Evolutionary conservation across 2,113 vertebrate species (phyloP).

Genomic region (Notothenia coriiceps): DNA sequence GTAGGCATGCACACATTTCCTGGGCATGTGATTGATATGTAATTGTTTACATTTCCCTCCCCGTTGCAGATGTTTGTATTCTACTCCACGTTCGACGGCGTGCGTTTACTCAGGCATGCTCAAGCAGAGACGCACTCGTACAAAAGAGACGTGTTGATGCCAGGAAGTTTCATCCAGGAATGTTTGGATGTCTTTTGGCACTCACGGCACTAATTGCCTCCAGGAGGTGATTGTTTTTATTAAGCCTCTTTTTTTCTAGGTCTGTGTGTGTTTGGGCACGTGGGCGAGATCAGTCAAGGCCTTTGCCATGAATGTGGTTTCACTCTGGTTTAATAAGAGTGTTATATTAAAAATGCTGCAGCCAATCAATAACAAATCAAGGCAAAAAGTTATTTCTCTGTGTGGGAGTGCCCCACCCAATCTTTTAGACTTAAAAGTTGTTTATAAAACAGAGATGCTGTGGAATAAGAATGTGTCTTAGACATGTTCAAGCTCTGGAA

Average conservation of each 20-base stretch:
- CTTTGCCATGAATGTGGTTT: slow-evolving; percentile 56
- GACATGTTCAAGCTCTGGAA: slow-evolving; percentile 24
- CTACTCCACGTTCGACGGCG: slow-evolving; percentile 6
- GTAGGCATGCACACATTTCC: slow-evolving; percentile 62
- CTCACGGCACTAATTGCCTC: slow-evolving; percentile 37
- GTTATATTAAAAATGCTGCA: background rate
- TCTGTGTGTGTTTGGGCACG: slow-evolving; percentile 29
- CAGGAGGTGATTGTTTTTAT: slow-evolving; percentile 48
- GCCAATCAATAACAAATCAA: slow-evolving; percentile 49
- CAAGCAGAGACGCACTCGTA: slow-evolving; percentile 55
- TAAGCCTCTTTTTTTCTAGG: slow-evolving; percentile 39
- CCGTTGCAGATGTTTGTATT: slow-evolving; percentile 70
- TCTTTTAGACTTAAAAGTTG: slow-evolving; percentile 16
- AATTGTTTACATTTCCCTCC: slow-evolving; percentile 74
- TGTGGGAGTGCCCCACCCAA: slow-evolving; percentile 27
- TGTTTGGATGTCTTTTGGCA: slow-evolving; percentile 66
- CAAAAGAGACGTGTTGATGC: slow-evolving; percentile 47
- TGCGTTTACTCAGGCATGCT: slow-evolving; percentile 44
- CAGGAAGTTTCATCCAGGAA: slow-evolving; percentile 69
- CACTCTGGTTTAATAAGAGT: slow-evolving; percentile 42
- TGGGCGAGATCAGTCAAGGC: slow-evolving; percentile 39
- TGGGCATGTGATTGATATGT: slow-evolving; percentile 63
- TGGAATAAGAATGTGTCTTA: slow-evolving; percentile 16
- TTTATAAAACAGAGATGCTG: slow-evolving; percentile 20
- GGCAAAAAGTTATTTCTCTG: slow-evolving; percentile 10